phyloP scores from a whole-genome alignment of 1,140 invertebrate species.

The Drosophila kohkoa region DNA sequence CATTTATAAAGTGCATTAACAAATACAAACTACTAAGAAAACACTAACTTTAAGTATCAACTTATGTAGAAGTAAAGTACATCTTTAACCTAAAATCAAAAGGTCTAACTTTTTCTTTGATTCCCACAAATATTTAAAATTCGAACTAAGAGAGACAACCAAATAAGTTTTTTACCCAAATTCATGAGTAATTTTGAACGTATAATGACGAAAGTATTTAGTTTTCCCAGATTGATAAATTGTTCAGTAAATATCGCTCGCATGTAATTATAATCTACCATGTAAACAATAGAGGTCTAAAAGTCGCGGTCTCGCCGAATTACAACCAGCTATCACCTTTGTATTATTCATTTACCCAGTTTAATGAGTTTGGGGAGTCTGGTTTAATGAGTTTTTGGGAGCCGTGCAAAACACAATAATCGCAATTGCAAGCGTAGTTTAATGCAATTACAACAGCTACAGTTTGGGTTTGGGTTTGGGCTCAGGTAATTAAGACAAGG shows the following conservation, averaged over 20 bases:
- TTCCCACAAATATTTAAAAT: too few species aligned
- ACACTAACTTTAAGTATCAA: neutral
- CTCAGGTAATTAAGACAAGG: neutral
- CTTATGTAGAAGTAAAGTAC: too few species aligned
- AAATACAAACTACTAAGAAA: neutral
- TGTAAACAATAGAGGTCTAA: slow-evolving; percentile 3
- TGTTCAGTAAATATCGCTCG: neutral
- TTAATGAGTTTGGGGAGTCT: neutral
- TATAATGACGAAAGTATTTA: neutral
- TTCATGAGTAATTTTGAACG: neutral
- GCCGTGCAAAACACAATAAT: slow-evolving; percentile 18
- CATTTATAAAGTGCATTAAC: too few species aligned
- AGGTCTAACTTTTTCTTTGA: too few species aligned
- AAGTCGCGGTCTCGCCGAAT: neutral
- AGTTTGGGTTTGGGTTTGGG: slow-evolving; percentile 5
- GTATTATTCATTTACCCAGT: slow-evolving; percentile 4
- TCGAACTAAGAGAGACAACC: too few species aligned
- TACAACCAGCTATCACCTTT: neutral
- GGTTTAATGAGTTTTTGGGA: slow-evolving; percentile 1
- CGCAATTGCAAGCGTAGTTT: slow-evolving; percentile 42
- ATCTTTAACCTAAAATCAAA: too few species aligned
- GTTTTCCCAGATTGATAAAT: slow-evolving; percentile 18
- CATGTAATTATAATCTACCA: neutral
- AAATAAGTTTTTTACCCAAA: neutral
- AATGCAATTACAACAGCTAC: slow-evolving; percentile 59